phyloP scores from a whole-genome alignment of 2,888 invertebrate genomes.

The Coecobrya sp. region DNA sequence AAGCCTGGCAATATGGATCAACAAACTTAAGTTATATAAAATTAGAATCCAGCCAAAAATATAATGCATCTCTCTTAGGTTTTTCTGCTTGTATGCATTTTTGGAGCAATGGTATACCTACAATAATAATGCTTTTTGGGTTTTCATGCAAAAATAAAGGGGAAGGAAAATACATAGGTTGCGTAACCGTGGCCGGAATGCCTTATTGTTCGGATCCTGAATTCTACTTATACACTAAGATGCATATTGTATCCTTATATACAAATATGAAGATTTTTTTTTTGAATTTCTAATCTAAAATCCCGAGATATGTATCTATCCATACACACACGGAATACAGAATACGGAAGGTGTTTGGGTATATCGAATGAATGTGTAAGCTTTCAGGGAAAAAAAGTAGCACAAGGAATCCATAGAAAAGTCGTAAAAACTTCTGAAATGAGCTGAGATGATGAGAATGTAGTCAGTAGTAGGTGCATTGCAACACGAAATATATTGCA shows the following conservation, averaged over 20 bases:
- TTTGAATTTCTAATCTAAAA: background rate
- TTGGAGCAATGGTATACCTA: background rate
- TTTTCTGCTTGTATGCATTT: slow-evolving; percentile 26
- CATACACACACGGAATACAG: background rate
- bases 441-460: background rate
- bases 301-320: background rate
- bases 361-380: background rate
- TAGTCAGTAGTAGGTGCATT: background rate
- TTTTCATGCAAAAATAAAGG: background rate
- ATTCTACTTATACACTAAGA: too few species aligned
- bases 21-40: too few species aligned
- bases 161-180: background rate
- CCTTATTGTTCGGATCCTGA: background rate
- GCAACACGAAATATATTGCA: background rate
- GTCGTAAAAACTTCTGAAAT: slow-evolving; percentile 51
- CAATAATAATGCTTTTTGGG: background rate
- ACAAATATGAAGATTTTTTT: background rate
- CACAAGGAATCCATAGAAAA: slow-evolving; percentile 60
- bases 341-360: background rate
- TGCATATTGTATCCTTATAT: too few species aligned
- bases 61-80: background rate
- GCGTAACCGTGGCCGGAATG: slow-evolving; percentile 13
- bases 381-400: slow-evolving; percentile 50
- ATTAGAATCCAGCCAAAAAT: background rate
- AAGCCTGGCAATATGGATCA: too few species aligned